Percentiles rank a stretch among this genome's conserved stretches.
Conservation (phyloP, 2,797 vertebrate species). For the Hapalemur alaotrensis region DNA sequence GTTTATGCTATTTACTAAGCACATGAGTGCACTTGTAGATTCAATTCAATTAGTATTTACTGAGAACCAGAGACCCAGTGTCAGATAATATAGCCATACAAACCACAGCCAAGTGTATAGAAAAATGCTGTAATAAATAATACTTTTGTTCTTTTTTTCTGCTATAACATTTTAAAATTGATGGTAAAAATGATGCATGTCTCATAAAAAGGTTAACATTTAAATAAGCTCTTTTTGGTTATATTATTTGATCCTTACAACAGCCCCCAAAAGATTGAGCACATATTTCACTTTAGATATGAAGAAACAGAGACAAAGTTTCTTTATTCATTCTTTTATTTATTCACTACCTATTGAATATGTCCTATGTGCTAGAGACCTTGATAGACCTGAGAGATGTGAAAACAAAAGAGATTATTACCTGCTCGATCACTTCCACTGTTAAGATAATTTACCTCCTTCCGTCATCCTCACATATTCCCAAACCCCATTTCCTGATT, state of each 20-base stretch:
- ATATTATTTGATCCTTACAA: background rate
- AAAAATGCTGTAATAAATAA: constrained; percentile 4
- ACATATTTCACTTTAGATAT: background rate
- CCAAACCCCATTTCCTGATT: background rate
- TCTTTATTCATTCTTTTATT: background rate
- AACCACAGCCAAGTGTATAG: background rate
- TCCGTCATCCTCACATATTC: background rate
- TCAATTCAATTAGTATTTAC: constrained; percentile 58
- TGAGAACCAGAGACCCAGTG: background rate
- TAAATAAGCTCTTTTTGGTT: background rate
- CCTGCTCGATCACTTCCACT: background rate
- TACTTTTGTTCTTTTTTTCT: background rate
- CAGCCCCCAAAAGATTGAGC: background rate
- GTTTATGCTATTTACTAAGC: constrained; percentile 19
- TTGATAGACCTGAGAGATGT: background rate
- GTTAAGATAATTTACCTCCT: background rate
- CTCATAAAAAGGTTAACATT: background rate
- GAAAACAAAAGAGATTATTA: background rate
- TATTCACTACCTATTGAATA: background rate
- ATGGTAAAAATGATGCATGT: background rate
- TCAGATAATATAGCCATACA: constrained; percentile 11
- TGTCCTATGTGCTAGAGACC: background rate
- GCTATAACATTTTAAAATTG: background rate
- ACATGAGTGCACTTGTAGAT: background rate
- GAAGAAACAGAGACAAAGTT: background rate